Evolutionary conservation across 2,113 vertebrate species (phyloP).

Genomic region (Solea senegalensis): DNA sequence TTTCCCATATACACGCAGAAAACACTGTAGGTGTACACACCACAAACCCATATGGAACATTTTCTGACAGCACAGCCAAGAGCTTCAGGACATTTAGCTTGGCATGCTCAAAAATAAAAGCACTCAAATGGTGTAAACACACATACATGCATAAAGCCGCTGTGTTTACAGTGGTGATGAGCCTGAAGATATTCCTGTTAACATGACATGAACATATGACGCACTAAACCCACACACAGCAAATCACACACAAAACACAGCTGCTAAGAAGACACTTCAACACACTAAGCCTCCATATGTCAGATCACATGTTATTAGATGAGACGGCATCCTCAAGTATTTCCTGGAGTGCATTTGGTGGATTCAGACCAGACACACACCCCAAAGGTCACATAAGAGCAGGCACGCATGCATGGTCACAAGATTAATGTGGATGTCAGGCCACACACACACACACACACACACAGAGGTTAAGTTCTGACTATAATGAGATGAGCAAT

Average conservation of each 20-base stretch:
- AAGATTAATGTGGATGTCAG: constrained; percentile 19
- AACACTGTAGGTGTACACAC: not conserved
- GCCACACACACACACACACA: constrained; percentile 28
- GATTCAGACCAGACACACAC: not conserved
- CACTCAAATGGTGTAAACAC: constrained; percentile 8
- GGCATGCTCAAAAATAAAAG: constrained; percentile 31
- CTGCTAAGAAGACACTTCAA: constrained; percentile 3
- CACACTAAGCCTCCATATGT: constrained; percentile 34
- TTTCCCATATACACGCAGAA: no score
- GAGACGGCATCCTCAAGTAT: constrained; percentile 26
- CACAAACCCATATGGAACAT: not conserved
- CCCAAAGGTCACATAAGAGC: constrained; percentile 36
- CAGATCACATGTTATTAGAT: constrained; percentile 39
- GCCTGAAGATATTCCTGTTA: constrained; percentile 26
- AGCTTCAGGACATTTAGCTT: constrained; percentile 39
- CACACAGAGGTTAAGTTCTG: constrained; percentile 59
- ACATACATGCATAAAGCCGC: not conserved
- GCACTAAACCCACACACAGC: not conserved
- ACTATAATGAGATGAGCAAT: constrained; percentile 75
- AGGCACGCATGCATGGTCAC: constrained; percentile 31
- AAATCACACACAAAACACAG: constrained; percentile 1
- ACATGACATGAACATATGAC: constrained; percentile 45
- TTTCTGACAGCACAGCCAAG: constrained; percentile 19
- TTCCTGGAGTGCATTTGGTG: constrained; percentile 45
- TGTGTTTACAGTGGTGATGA: constrained; percentile 14